Evolutionary conservation across 2,113 vertebrate genomes (phyloP).

Genomic region (Percopsis transmontana): DNA sequence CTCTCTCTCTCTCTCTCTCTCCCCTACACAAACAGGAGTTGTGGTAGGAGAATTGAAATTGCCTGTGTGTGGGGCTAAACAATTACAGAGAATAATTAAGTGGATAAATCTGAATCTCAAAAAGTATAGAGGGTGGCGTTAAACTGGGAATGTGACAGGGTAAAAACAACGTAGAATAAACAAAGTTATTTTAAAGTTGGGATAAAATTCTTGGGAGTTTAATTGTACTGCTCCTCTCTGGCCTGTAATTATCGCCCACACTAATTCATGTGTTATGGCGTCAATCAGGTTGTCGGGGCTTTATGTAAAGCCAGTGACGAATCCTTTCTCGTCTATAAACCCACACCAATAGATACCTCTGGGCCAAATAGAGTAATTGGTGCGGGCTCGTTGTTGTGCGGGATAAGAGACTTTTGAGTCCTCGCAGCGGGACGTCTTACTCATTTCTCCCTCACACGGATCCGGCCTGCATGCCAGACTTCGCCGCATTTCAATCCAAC

Average conservation of each 20-base stretch:
- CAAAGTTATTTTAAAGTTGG: too few species aligned
- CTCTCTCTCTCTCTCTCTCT: too few species aligned
- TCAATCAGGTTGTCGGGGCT: neutral
- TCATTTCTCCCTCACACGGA: conserved; percentile 53
- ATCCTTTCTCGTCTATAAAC: conserved; percentile 34
- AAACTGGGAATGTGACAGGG: too few species aligned
- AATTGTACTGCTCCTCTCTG: too few species aligned
- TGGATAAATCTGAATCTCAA: too few species aligned
- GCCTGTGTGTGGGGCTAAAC: too few species aligned
- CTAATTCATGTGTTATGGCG: neutral
- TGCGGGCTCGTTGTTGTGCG: conserved; percentile 60
- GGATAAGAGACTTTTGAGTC: conserved; percentile 69
- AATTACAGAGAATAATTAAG: too few species aligned
- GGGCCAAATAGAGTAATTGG: conserved; percentile 61
- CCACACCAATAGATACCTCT: conserved; percentile 26
- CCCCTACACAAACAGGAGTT: too few species aligned
- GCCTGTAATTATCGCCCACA: too few species aligned
- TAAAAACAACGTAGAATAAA: too few species aligned
- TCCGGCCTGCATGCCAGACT: conserved; percentile 25
- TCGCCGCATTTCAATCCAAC: neutral
- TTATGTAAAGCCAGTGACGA: conserved; percentile 13
- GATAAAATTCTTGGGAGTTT: neutral
- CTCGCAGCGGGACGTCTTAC: conserved; percentile 62
- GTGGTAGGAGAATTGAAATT: too few species aligned
- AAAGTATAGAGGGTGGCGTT: too few species aligned